phyloP scores from a whole-genome alignment of 2,113 vertebrate genomes.

The Anas platyrhynchos region DNA sequence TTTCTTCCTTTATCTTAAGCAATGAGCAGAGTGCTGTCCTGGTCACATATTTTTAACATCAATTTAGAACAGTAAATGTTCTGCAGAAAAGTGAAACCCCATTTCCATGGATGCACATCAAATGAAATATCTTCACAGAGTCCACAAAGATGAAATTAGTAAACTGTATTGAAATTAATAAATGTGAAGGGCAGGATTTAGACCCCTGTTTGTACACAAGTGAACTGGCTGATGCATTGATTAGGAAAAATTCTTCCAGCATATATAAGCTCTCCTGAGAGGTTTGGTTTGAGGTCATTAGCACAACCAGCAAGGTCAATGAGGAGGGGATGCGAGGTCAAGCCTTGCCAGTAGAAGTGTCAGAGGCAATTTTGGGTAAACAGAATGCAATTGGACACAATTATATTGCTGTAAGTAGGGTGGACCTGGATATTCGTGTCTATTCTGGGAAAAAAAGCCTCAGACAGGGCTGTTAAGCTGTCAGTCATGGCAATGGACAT shows the following conservation, averaged over 20 bases:
- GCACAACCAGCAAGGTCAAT: not conserved
- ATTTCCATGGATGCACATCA: not conserved
- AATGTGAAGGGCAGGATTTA: not conserved
- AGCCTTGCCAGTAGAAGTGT: not conserved
- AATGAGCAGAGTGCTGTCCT: not conserved
- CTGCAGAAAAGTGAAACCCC: not conserved
- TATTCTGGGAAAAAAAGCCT: not conserved
- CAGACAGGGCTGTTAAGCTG: not conserved
- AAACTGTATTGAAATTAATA: not conserved
- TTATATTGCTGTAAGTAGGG: not conserved
- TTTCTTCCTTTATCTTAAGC: not conserved
- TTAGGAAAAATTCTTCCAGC: not conserved
- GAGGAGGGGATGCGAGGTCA: not conserved
- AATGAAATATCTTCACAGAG: not conserved
- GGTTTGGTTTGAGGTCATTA: not conserved
- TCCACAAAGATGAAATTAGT: not conserved
- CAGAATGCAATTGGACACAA: not conserved
- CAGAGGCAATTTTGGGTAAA: not conserved
- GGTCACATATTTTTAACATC: fast-evolving
- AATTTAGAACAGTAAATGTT: not conserved
- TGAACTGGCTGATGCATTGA: not conserved
- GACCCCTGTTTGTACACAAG: not conserved
- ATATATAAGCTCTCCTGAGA: not conserved
- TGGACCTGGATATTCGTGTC: not conserved
- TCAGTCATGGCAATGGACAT: not conserved